A percentile compares a stretch with the other conserved stretches of the same genome.
Evolutionary conservation across 2,113 vertebrate genomes (phyloP).

Genomic region (Ictalurus punctatus): DNA sequence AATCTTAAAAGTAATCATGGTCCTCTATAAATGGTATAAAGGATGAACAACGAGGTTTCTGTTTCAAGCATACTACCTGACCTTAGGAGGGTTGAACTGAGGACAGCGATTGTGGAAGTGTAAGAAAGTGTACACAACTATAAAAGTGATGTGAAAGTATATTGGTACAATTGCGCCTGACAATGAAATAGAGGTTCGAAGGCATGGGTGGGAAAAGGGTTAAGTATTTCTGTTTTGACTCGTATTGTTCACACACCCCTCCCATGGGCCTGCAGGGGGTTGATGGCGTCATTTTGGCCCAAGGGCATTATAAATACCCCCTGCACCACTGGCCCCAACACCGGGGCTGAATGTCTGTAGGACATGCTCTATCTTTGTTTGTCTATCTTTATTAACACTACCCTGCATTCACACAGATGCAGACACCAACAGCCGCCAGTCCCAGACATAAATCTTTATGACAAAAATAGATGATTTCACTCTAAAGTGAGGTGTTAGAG

Average conservation of each 20-base stretch:
- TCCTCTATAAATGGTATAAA: not conserved
- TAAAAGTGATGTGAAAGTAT: slow-evolving; percentile 38
- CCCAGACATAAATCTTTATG: slow-evolving; percentile 68
- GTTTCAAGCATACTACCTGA: not conserved
- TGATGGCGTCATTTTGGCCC: slow-evolving; percentile 52
- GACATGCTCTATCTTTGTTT: slow-evolving; percentile 73
- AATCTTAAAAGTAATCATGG: not conserved
- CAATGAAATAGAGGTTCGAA: slow-evolving; percentile 32
- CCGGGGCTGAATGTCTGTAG: slow-evolving; percentile 74
- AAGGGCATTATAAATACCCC: slow-evolving; percentile 75
- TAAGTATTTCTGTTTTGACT: slow-evolving; percentile 70
- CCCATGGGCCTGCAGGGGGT: slow-evolving; percentile 57
- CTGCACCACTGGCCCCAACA: slow-evolving; percentile 67
- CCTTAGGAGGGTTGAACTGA: not conserved
- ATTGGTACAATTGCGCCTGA: not conserved
- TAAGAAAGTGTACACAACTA: not conserved
- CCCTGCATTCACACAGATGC: slow-evolving; percentile 63
- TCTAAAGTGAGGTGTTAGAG: slow-evolving; percentile 29
- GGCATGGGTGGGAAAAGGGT: slow-evolving; percentile 62
- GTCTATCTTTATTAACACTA: slow-evolving; percentile 62
- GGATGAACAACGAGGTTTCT: not conserved
- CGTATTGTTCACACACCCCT: slow-evolving; percentile 66
- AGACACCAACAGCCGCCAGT: slow-evolving; percentile 62
- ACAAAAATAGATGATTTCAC: slow-evolving; percentile 59
- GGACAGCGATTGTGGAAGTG: slow-evolving; percentile 25